Conservation (phyloP, 2,888 invertebrate genomes). For the Axea sp. region DNA sequence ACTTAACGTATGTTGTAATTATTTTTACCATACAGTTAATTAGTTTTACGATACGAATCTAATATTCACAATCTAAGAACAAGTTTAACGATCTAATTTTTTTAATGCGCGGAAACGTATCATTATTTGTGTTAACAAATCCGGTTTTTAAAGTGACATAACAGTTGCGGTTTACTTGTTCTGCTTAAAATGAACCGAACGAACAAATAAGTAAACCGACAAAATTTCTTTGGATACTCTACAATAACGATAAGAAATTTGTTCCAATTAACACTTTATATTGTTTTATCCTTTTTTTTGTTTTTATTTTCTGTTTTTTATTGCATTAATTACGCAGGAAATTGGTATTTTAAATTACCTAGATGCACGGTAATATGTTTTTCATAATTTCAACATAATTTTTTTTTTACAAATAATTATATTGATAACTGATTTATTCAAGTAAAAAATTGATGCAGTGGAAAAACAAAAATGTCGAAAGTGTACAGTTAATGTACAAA, state of each 20-base stretch:
- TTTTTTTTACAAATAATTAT: too few relatives aligned
- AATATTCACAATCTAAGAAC: conserved; percentile 17
- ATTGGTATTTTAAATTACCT: too few relatives aligned
- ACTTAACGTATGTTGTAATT: not conserved
- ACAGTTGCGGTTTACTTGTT: conserved; percentile 6
- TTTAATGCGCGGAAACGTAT: conserved; percentile 9
- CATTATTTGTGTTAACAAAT: conserved; percentile 16
- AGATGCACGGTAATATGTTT: too few relatives aligned
- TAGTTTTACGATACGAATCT: conserved; percentile 12
- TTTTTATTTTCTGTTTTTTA: too few relatives aligned
- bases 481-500: conserved; percentile 30
- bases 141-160: conserved; percentile 5
- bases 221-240: too few relatives aligned
- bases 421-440: not conserved
- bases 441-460: not conserved
- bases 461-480: conserved; percentile 8
- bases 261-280: too few relatives aligned
- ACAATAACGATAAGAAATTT: too few relatives aligned
- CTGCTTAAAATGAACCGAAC: too few relatives aligned
- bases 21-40: conserved; percentile 10
- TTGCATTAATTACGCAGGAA: too few relatives aligned
- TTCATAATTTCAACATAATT: too few relatives aligned
- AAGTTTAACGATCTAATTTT: conserved; percentile 25
- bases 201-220: too few relatives aligned
- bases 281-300: too few relatives aligned